These are phyloP conservation scores for Ochlodes sylvanus DNA, from an alignment of 2,888 invertebrate species.

Conservation along the genomic window DNA sequence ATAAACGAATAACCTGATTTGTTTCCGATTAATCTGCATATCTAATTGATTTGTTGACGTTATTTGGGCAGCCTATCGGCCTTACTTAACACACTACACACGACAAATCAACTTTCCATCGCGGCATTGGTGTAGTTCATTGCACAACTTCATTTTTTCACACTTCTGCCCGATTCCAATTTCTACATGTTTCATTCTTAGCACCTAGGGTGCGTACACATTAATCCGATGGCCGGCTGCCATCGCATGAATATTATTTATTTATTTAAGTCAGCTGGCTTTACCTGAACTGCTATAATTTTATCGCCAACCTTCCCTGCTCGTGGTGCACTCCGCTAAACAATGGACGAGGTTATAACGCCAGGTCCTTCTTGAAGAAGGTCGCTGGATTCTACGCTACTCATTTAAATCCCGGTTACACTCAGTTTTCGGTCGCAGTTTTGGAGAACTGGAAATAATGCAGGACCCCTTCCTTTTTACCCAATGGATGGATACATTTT, in stretches of 20 bases:
- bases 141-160: slow-evolving; percentile 50
- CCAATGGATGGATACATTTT: too few relatives aligned
- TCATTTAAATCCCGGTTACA: too few relatives aligned
- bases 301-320: too few relatives aligned
- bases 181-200: slow-evolving; percentile 44
- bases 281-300: too few relatives aligned
- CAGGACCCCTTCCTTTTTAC: too few relatives aligned
- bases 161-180: slow-evolving; percentile 48
- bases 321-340: background rate
- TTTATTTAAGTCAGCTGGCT: too few relatives aligned
- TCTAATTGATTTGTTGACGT: slow-evolving; percentile 7
- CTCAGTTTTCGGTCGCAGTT: too few relatives aligned
- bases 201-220: background rate
- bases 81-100: slow-evolving; percentile 36
- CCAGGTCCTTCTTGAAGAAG: too few relatives aligned
- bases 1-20: background rate
- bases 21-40: background rate
- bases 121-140: slow-evolving; percentile 44
- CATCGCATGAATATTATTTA: too few relatives aligned
- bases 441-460: too few relatives aligned
- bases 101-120: slow-evolving; percentile 48
- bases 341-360: too few relatives aligned
- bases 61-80: background rate
- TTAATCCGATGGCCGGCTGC: background rate
- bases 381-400: too few relatives aligned